Evolutionary conservation across 1,140 invertebrate species (phyloP), one percentile per base, ranked within the genome.

Genomic region (Drosophila arawakana): DNA sequence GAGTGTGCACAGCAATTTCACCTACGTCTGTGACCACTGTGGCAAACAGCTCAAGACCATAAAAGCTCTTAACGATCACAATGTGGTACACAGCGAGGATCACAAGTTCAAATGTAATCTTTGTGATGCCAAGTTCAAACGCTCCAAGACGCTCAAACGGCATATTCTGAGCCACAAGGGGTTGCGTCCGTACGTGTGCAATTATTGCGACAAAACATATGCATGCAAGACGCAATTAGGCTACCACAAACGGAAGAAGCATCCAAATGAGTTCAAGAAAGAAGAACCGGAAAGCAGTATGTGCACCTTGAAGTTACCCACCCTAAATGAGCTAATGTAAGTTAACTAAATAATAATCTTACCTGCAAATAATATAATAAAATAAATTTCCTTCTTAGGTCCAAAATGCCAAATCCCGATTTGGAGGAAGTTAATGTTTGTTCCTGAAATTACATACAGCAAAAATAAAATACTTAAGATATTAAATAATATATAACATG

Each of bases 171-270:
- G 93, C 8, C 93, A 93, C 59, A 93, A 93, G 0, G 93, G 93
- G 0, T 59, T 93, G 39, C 74, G 92, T 7, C 93, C 93, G 0
- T 94, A 94, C 59, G 77, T 88, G 0, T 94, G 93, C 69, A 91
- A 91, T 30, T 94, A 93, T 73, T 94, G 93, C 54, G 84, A 91
- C 0, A 90, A 92, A 62, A 91, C 93, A 0, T 94, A 93, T 74
- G 92, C 93, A 7, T 93, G 93, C 70, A 93, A 93, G 41, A 92
- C 93, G 6, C 93, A 94, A 70, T 94, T 93, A 76, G 85, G 93
- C 8, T 90, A 92, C 11, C 93, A 94, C 68, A 93, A 93, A 69
- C 70, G 91, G 8, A 91, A 93, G 11, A 91, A 92, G 72, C 93
- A 94, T 80, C 90, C 93, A 2, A 75, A 82, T 61, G 93, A 93